phyloP scores from a whole-genome alignment of 2,113 vertebrate species.

The Taxidea taxus region DNA sequence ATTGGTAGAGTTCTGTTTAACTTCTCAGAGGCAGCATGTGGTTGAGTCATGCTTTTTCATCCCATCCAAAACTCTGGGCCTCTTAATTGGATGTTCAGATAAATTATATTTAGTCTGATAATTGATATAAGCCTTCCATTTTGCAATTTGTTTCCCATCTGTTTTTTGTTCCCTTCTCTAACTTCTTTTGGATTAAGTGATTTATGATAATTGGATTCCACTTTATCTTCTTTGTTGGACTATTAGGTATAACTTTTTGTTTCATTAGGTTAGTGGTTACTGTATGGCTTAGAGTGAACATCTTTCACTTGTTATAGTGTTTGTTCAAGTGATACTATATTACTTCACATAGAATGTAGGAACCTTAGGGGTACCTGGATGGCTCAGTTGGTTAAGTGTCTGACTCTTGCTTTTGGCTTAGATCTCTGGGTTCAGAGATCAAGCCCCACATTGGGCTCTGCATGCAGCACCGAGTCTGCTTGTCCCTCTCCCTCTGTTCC shows the following conservation, averaged over 20 bases:
- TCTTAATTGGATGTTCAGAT: not conserved
- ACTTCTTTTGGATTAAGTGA: not conserved
- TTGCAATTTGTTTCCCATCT: not conserved
- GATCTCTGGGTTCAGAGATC: not conserved
- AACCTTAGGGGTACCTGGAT: not conserved
- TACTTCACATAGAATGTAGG: not conserved
- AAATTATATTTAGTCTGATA: not conserved
- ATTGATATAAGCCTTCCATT: not conserved
- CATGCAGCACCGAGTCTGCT: not conserved
- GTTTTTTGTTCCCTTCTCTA: not conserved
- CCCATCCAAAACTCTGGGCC: not conserved
- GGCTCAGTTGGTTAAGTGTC: not conserved
- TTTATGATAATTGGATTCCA: not conserved
- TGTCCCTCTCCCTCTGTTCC: not conserved
- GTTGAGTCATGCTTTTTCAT: not conserved
- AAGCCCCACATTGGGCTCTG: not conserved
- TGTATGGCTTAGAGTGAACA: not conserved
- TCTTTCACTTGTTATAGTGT: not conserved
- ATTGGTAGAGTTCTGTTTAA: not conserved
- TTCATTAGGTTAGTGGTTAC: not conserved
- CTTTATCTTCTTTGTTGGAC: not conserved
- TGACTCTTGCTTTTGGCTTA: not conserved
- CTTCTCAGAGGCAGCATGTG: not conserved
- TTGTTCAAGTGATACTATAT: not conserved
- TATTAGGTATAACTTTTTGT: not conserved